Evolutionary conservation across 2,888 invertebrate genomes (phyloP), one percentile per base, ranked within the genome.

Genomic region (Reticulitermes lucifugus): DNA sequence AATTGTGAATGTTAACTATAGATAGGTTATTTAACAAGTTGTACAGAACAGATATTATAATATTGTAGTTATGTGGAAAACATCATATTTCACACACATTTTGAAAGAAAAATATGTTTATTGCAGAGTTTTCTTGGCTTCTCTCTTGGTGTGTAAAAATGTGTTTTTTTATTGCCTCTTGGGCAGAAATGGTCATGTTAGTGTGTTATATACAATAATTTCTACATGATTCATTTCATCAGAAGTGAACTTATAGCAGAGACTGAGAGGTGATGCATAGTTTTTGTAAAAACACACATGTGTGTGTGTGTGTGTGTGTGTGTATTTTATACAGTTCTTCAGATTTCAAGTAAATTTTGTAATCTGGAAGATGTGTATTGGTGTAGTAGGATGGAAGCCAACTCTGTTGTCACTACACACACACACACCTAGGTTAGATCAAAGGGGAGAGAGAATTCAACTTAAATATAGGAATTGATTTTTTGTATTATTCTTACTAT

Each of bases 1-100:
- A 86, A 82, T 70, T 86, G 85, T 86, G 85, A 86, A 85, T 86
- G 86, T 86, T 85, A 82, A 77, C 84, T 82, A 84, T 86, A 85
- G 18, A 84, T 84, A 84, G 84, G 65, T 79, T 84, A 84, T 79
- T 79, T 79, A 71, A 59, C 18, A 85, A 84, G 77, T 83, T 86
- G 86, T 86, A 86, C 84, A 85, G 82, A 81, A 79, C 7, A 65
- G 65, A 65, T 65, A 65, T 80, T 73, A 70, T 80, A 85, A 29
- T 84, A 51, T 80, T 84, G 59, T 85, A 84, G 85, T 55, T 86
- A 83, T 35, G 51, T 86, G 85, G 79, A 55, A 83, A 83, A 60
- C 77, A 41, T 73, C 60, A 55, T 59, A 73, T 75, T 82, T 82
- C 82, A 82, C 80, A 60, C 41, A 60, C 41, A 60, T 80, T 80